Conservation (phyloP, 2,797 vertebrate species). For the Orientallactaga sibirica region DNA sequence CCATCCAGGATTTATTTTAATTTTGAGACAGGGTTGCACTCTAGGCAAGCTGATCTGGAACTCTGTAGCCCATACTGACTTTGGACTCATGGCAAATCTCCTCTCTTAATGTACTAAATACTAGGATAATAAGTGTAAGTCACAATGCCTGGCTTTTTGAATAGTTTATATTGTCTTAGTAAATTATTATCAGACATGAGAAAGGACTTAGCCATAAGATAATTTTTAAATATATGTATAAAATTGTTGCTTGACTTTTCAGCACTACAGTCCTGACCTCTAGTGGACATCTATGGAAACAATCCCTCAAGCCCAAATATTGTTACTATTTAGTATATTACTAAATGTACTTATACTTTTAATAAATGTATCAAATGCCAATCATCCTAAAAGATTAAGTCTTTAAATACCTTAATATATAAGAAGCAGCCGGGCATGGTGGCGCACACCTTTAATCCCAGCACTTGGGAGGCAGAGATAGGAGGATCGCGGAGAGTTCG, state of each 20-base stretch:
- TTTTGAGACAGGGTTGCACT: no score
- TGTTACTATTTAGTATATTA: neutral
- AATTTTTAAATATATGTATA: neutral
- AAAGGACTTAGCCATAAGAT: neutral
- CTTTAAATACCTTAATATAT: neutral
- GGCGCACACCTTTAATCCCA: no score
- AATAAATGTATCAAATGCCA: neutral
- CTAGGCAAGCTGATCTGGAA: no score
- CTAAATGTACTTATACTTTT: neutral
- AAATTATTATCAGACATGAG: neutral
- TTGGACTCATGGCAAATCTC: no score
- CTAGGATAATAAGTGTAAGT: no score
- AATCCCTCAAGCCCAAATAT: neutral
- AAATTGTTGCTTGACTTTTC: neutral
- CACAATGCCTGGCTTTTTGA: neutral
- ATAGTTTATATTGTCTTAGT: conserved; percentile 27
- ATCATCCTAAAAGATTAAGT: neutral
- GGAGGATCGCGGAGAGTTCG: no score
- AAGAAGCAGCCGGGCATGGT: neutral
- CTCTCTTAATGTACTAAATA: no score
- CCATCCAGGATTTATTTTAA: no score
- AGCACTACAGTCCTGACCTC: conserved; percentile 86
- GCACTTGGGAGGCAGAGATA: no score
- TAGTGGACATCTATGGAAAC: conserved; percentile 79
- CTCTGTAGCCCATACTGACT: no score